Evolutionary conservation across 2,888 invertebrate genomes (phyloP).

Genomic region (Ptychoptera albimana): DNA sequence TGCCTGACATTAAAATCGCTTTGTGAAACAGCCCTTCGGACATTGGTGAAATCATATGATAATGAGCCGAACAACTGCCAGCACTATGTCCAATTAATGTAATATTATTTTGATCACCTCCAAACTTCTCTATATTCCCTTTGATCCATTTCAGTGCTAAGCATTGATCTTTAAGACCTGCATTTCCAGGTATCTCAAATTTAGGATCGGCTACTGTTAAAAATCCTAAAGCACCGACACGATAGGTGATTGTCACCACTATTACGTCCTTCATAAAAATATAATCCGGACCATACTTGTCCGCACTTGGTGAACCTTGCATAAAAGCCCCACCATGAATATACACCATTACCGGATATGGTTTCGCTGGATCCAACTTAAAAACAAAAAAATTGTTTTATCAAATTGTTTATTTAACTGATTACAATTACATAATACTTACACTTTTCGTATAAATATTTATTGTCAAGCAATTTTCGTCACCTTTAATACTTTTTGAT

Average conservation of each 20-base stretch:
- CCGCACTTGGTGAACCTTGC: conserved; percentile 29
- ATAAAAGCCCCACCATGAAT: conserved; percentile 35
- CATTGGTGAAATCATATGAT: conserved; percentile 33
- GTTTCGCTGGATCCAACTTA: conserved; percentile 15
- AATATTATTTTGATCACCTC: conserved; percentile 5
- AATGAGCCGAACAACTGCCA: conserved; percentile 33
- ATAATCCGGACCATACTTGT: conserved; percentile 31
- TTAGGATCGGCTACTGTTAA: conserved; percentile 21
- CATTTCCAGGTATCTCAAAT: conserved; percentile 27
- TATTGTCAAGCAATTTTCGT: not conserved
- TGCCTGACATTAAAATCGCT: conserved; percentile 26
- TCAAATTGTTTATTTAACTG: too few relatives aligned
- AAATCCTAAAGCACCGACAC: conserved; percentile 29
- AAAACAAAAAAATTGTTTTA: too few relatives aligned
- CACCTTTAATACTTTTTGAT: not conserved
- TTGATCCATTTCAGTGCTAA: conserved; percentile 24
- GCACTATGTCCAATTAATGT: conserved; percentile 19
- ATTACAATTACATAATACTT: too few relatives aligned
- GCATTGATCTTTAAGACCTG: conserved; percentile 13
- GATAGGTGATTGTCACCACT: conserved; percentile 17
- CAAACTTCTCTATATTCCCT: not conserved
- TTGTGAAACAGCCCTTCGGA: conserved; percentile 28
- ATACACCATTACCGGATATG: conserved; percentile 32
- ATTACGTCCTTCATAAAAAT: conserved; percentile 31
- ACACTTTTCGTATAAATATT: conserved; percentile 22